Evolutionary conservation across 2,113 vertebrate genomes (phyloP).

Genomic region (Hymenochirus boettgeri): DNA sequence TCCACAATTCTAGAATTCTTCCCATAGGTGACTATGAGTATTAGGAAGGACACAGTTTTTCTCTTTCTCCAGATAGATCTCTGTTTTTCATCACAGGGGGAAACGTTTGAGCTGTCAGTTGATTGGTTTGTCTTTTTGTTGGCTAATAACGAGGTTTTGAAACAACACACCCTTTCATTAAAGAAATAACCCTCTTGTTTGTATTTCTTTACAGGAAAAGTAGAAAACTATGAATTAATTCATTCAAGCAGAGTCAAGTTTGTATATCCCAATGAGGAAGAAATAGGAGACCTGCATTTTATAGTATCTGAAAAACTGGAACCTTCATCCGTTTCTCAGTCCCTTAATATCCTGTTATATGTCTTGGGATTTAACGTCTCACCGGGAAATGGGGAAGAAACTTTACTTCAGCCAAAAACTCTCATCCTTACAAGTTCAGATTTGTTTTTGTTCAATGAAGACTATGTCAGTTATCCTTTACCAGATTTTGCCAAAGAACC

Average conservation of each 20-base stretch:
- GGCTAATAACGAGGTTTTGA: no score
- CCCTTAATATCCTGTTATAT: slow-evolving; percentile 86
- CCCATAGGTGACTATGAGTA: no score
- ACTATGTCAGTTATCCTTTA: slow-evolving; percentile 90
- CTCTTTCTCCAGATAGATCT: no score
- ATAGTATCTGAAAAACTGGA: slow-evolving; percentile 84
- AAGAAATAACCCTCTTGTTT: no score
- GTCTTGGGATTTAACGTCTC: slow-evolving; percentile 88
- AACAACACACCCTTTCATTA: no score
- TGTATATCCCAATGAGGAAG: slow-evolving; percentile 94
- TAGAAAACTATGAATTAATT: slow-evolving; percentile 96
- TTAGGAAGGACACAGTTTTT: no score
- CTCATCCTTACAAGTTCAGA: slow-evolving; percentile 85
- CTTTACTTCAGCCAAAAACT: slow-evolving; percentile 77
- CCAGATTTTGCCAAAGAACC: slow-evolving; percentile 95
- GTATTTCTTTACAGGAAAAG: slow-evolving; percentile 76
- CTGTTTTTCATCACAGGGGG: no score
- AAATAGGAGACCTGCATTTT: slow-evolving; percentile 92
- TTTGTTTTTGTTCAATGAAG: slow-evolving; percentile 89
- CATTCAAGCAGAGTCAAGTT: slow-evolving; percentile 95
- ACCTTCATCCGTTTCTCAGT: slow-evolving; percentile 54
- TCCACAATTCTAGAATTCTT: no score
- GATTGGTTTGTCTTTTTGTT: no score
- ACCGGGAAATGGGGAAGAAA: slow-evolving; percentile 29
- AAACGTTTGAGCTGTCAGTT: no score